These are phyloP conservation scores for Euleptes europaea DNA, from an alignment of 2,113 vertebrate genomes.

Conservation along the genomic window DNA sequence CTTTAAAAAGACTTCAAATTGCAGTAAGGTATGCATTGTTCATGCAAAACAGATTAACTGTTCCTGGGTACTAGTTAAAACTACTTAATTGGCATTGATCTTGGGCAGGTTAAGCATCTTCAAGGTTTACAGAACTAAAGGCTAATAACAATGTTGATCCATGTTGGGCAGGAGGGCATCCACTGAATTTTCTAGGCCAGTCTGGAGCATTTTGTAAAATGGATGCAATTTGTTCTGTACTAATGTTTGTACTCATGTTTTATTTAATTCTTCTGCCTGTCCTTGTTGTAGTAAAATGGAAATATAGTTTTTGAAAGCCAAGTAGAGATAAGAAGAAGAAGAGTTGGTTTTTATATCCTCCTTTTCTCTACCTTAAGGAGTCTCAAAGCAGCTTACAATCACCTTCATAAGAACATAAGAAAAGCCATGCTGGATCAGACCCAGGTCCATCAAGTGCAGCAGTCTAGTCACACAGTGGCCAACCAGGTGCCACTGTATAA, in stretches of 20 bases:
- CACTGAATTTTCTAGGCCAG: not conserved
- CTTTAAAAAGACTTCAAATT: not conserved
- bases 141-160: not conserved
- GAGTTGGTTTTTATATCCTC: too few relatives aligned
- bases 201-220: not conserved
- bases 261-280: constrained; percentile 11
- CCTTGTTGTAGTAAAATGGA: constrained; percentile 11
- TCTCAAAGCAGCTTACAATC: too few relatives aligned
- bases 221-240: not conserved
- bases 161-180: constrained; percentile 1
- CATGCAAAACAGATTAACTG: constrained; percentile 11
- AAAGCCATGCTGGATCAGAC: too few relatives aligned
- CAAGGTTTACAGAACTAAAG: not conserved
- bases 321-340: not conserved
- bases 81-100: constrained; percentile 35
- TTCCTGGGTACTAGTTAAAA: constrained; percentile 27
- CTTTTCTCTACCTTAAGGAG: too few relatives aligned
- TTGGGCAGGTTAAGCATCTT: not conserved
- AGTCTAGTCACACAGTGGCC: too few relatives aligned
- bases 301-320: constrained; percentile 40
- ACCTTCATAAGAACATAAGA: too few relatives aligned
- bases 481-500: too few relatives aligned
- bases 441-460: too few relatives aligned
- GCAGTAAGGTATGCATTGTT: constrained; percentile 29
- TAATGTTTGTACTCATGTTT: constrained; percentile 8